Base-by-base conservation (phyloP, 2,888 invertebrate genomes). In the Altica lythri region DNA sequence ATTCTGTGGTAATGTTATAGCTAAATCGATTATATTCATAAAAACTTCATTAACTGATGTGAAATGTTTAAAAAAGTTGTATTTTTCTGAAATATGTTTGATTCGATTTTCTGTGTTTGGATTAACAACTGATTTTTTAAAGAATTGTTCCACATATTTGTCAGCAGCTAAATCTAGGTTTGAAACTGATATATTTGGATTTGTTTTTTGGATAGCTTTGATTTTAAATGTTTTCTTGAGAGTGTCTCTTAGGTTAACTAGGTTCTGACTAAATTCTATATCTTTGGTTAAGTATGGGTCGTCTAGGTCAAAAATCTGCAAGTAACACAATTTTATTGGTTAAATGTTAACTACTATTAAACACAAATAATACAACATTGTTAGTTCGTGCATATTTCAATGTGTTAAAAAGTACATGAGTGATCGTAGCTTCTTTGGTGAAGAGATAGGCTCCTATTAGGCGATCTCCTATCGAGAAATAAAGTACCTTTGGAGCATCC, bases 251-350 rank as follows among this genome's bases (percentile, higher is more conserved):
- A 80, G 62, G 29, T 75, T 69, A n/a, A 75, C 79, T 40, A 88
- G 78, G 58, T 85, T 83, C 72, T 87, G 84, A 14, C 86, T 84
- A 71, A 86, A 88, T 53, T 80, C 79, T n/a, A 89, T 81, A 74
- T 89, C 86, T 0, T 81, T 80, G 43, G 84, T 83, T 17, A 88
- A 76, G 67, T 81, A 79, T 4, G 83, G 83, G 59, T 86, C 82
- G 48, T 85, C 80, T 67, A 89, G 72, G 66, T 85, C 81, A 64
- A 86, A 89, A 74, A 85, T 85, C 90, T 90, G 80, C 55, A 80
- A 76, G 47, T 61, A 30, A 30, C 6, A 30, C 30, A 29, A 2
- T 22, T 22, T 22, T 22, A 5, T 22, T n/a, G n/a, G n/a, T n/a
- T n/a, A 5, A 22, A 22, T 22, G 6, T 22, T 32, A 32, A 14